Evolutionary conservation across 2,797 vertebrate genomes (phyloP), one percentile per base, ranked within the genome.

Genomic region (Sebastes goodei): DNA sequence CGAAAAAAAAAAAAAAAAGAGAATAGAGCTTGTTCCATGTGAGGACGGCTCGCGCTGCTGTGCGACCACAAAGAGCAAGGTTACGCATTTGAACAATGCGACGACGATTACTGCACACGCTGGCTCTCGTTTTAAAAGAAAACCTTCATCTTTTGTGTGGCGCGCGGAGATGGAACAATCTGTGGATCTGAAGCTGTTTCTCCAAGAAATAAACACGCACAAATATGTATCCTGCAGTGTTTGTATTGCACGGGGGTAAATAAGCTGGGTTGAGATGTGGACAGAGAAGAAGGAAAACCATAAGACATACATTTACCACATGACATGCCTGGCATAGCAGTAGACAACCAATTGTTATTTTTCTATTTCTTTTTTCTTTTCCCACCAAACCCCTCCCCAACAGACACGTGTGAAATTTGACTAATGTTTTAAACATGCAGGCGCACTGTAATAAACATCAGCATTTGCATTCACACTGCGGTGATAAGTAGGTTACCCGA

Each of bases 401-500:
- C 68, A 63, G 49, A 20, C 74, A 71, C 77, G 57, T 82, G 59
- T 81, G 78, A 74, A 85, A 91, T 84, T 88, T 61, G 77, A 83
- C 86, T 83, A 81, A 91, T 90, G 86, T 93, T 92, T 93, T 86
- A 91, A 92, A 93, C 87, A 93, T 90, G 83, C 68, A 65, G 71
- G 82, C 86, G 61, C 81, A 83, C 71, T 78, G 79, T 84, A 92
- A 93, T 87, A 91, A 93, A 93, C 93, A 91, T 85, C 81, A 78
- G 81, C 80, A 88, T 95, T 94, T 90, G 87, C 82, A 94, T 92
- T 92, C 78, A 88, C 70, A 89, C 78, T 75, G 88, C 60, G 74
- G 87, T 84, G 92, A 91, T 91, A 94, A 94, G 87, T 94, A 93
- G 94, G 93, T 93, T 95, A 92, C 56, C 86, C 88, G 69, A 84